A percentile compares a stretch with the other conserved stretches of the same genome.
These are phyloP conservation scores for Cyprinodon diabolis DNA, from an alignment of 2,797 vertebrate genomes.

Conservation along the genomic window DNA sequence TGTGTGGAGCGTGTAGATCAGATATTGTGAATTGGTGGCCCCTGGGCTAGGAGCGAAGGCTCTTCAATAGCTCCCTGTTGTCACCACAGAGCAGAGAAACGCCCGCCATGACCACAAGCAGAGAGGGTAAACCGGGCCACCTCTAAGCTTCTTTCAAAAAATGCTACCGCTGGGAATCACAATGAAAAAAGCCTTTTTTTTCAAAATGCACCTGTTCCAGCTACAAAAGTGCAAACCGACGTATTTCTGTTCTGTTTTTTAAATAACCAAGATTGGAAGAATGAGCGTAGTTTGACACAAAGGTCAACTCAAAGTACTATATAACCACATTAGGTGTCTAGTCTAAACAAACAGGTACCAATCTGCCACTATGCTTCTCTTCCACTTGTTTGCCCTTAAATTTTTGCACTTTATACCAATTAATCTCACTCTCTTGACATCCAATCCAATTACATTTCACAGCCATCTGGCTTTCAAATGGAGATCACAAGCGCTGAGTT, in stretches of 20 bases:
- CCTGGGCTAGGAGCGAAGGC: slow-evolving; percentile 42
- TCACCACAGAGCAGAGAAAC: slow-evolving; percentile 59
- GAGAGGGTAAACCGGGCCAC: slow-evolving; percentile 62
- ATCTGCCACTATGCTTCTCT: slow-evolving; percentile 47
- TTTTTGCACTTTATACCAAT: slow-evolving; percentile 76
- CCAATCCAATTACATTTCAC: slow-evolving; percentile 79
- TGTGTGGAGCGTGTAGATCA: slow-evolving; percentile 62
- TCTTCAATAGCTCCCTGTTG: slow-evolving; percentile 57
- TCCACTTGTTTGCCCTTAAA: slow-evolving; percentile 79
- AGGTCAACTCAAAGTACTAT: slow-evolving; percentile 16
- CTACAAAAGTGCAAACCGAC: neutral
- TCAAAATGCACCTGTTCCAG: neutral
- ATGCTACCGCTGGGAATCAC: slow-evolving; percentile 25
- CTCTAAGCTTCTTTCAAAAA: slow-evolving; percentile 38
- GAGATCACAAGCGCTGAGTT: slow-evolving; percentile 67
- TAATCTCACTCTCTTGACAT: slow-evolving; percentile 75
- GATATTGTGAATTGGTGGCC: slow-evolving; percentile 62
- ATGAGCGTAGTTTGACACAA: neutral
- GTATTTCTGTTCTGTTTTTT: neutral
- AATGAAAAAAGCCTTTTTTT: neutral
- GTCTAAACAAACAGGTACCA: slow-evolving; percentile 42
- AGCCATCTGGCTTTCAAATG: slow-evolving; percentile 81
- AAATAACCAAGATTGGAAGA: neutral
- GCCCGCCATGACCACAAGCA: slow-evolving; percentile 62
- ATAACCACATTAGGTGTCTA: slow-evolving; percentile 32